Percentiles rank a stretch among this genome's conserved stretches.
These are phyloP conservation scores for Unio delphinus DNA, from an alignment of 2,888 invertebrate genomes.

Conservation along the genomic window DNA sequence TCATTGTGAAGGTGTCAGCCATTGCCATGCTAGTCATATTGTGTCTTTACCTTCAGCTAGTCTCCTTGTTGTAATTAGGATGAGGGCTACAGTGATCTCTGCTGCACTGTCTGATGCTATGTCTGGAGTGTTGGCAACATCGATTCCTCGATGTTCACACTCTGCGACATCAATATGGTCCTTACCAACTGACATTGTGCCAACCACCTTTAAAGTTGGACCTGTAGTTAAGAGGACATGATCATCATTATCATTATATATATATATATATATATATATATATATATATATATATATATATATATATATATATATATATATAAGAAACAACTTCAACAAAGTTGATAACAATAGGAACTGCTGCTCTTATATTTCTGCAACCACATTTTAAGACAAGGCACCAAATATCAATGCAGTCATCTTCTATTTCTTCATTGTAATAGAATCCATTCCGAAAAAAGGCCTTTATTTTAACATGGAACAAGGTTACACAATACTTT, in stretches of 20 bases:
- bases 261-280: no score
- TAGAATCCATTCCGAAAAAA: background rate
- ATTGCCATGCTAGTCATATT: no score
- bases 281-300: no score
- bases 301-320: no score
- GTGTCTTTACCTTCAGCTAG: constrained; percentile 44
- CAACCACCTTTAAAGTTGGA: constrained; percentile 83
- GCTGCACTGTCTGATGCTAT: constrained; percentile 85
- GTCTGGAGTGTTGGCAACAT: constrained; percentile 89
- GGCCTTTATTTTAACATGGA: background rate
- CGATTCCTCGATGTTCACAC: constrained; percentile 80
- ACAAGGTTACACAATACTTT: background rate
- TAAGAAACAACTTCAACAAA: no score
- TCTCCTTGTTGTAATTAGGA: constrained; percentile 86
- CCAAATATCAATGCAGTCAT: no score
- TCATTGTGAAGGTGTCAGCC: no score
- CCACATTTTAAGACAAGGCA: no score
- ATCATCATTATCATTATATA: no score
- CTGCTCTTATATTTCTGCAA: no score
- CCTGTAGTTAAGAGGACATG: constrained; percentile 71
- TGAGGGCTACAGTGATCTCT: constrained; percentile 87
- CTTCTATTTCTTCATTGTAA: no score
- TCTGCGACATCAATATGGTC: constrained; percentile 87
- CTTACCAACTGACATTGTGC: constrained; percentile 91
- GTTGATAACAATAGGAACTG: no score